Evolutionary conservation across 2,888 invertebrate genomes (phyloP), one percentile per base, ranked within the genome.

Genomic region (Choristoneura rosaceana): DNA sequence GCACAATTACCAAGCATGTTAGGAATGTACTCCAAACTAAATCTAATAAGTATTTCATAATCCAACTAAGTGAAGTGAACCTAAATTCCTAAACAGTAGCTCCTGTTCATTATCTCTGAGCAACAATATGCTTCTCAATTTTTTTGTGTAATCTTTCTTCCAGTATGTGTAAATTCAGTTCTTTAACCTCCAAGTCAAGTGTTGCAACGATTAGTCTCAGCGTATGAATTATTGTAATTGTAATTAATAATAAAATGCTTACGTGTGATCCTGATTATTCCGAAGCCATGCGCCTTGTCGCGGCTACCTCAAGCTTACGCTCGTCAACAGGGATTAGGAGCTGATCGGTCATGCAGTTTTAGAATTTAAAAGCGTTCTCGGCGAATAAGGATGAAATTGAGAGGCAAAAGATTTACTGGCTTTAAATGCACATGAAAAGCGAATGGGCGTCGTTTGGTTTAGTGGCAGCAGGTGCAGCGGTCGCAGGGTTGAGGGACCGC

Each of bases 401-500:
- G 74, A 75, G 70, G 75, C 76, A 79, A 81, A 76, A 78, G 74
- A 78, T 85, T 84, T 79, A 86, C 80, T 81, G 81, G 81, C 63
- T 80, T 84, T 90, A 90, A 91, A 92, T 92, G 91, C 92, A 85
- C 81, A 83, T 82, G 82, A 80, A 80, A 82, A 81, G 84, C 75
- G 65, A 74, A 66, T 71, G 73, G 76, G 61, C 62, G 71, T 71
- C 67, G 61, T 34, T 73, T 9, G 74, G 58, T 17, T 89, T 84
- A 93, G 79, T 93, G 93, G 88, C 92, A 93, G 90, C 92, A 91
- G 34, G 91, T 89, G 89, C 92, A 93, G 77, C 91, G 90, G 41
- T 89, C 88, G 89, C 93, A 92, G 78, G 71, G 71, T 25, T 17
- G 55, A 25, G 71, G 67, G 5, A 71, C 41, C 38, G 71, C 71